Evolutionary conservation across 1,140 invertebrate species (phyloP).

Genomic region (Lasaia peninsularis): DNA sequence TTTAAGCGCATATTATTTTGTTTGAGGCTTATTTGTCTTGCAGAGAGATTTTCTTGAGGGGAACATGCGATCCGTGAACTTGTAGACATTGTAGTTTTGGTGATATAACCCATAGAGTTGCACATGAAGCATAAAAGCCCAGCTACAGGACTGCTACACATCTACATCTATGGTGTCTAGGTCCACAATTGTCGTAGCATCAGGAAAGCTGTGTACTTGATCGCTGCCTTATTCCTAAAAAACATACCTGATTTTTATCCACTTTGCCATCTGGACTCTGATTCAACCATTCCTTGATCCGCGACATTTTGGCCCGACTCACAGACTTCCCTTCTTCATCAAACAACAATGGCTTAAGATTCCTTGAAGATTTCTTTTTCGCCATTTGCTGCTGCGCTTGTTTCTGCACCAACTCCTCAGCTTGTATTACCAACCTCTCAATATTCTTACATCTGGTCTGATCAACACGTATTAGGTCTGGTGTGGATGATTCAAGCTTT

Average conservation of each 20-base stretch:
- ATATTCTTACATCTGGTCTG: constrained; percentile 76
- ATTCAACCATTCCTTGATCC: constrained; percentile 84
- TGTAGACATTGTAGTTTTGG: too few species aligned
- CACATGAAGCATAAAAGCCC: too few species aligned
- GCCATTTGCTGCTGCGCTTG: constrained; percentile 64
- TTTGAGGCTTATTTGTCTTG: too few species aligned
- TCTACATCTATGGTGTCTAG: too few species aligned
- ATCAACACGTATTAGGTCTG: constrained; percentile 52
- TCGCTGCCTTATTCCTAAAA: too few species aligned
- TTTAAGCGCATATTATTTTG: background rate
- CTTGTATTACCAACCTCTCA: constrained; percentile 82
- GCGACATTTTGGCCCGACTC: constrained; percentile 79
- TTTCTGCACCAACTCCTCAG: constrained; percentile 83
- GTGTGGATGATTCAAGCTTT: constrained; percentile 52
- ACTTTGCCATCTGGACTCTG: constrained; percentile 65
- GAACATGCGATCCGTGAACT: too few species aligned
- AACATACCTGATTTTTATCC: constrained; percentile 58
- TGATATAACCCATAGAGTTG: too few species aligned
- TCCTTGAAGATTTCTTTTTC: constrained; percentile 68
- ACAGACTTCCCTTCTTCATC: constrained; percentile 70
- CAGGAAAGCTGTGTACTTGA: too few species aligned
- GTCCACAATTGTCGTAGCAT: too few species aligned
- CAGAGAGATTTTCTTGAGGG: too few species aligned
- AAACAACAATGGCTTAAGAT: constrained; percentile 76
- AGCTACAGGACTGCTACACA: too few species aligned